Percentiles rank a stretch among this genome's conserved stretches.
These are phyloP conservation scores for Himalopsyche tibetana DNA, from an alignment of 2,888 invertebrate species.

Conservation along the genomic window DNA sequence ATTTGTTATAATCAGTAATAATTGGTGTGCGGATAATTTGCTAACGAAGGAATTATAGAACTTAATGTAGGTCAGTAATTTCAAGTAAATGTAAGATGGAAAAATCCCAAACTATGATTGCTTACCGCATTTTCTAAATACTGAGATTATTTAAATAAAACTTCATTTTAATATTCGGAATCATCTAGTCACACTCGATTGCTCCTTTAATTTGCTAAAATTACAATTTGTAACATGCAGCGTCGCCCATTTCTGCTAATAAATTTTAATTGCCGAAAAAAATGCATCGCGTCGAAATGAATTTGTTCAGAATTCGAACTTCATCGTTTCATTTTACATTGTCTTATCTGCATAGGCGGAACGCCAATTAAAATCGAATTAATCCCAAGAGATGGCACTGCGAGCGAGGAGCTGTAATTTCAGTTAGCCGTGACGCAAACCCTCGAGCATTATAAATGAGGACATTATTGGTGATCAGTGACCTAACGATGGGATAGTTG, in stretches of 20 bases:
- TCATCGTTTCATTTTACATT: slow-evolving; percentile 41
- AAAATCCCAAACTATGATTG: too few relatives aligned
- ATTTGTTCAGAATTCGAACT: slow-evolving; percentile 27
- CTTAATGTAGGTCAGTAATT: too few relatives aligned
- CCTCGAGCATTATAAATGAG: slow-evolving; percentile 12
- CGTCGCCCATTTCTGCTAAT: not conserved
- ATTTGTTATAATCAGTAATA: too few relatives aligned
- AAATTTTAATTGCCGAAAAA: not conserved
- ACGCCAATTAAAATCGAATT: slow-evolving; percentile 49
- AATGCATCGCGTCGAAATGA: not conserved
- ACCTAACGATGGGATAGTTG: not conserved
- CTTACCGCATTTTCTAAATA: too few relatives aligned
- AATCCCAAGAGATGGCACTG: slow-evolving; percentile 46
- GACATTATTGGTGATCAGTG: slow-evolving; percentile 26
- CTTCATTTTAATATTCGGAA: too few relatives aligned
- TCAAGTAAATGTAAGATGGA: too few relatives aligned
- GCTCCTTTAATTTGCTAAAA: too few relatives aligned
- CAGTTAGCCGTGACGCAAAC: slow-evolving; percentile 21
- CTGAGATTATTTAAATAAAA: too few relatives aligned
- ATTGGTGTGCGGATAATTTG: too few relatives aligned
- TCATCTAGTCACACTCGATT: too few relatives aligned
- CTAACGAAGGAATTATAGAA: too few relatives aligned
- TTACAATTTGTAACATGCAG: too few relatives aligned
- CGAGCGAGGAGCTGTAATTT: slow-evolving; percentile 30
- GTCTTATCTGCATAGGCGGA: slow-evolving; percentile 43